Evolutionary conservation across 2,888 invertebrate species (phyloP).

Genomic region (Andrena praecox): DNA sequence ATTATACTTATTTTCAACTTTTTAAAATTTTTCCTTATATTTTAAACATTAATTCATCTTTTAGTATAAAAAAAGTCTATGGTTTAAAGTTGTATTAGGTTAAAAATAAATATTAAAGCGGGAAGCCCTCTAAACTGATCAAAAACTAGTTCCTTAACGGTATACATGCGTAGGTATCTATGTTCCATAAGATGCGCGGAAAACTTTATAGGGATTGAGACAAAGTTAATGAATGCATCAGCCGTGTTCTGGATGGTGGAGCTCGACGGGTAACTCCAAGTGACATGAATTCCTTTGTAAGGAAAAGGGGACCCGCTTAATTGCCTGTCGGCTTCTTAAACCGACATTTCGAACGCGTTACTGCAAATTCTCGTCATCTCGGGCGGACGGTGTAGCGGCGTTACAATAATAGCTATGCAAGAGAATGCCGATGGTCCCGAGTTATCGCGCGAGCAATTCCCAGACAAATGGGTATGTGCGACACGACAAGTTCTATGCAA

Average conservation of each 20-base stretch:
- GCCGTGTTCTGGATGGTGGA: slow-evolving; percentile 17
- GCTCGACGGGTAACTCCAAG: not conserved
- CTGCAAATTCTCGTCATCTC: not conserved
- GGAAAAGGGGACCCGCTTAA: not conserved
- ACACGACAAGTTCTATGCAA: not conserved
- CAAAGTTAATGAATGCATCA: slow-evolving; percentile 24
- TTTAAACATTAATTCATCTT: too few relatives aligned
- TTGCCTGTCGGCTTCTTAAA: not conserved
- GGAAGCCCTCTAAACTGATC: too few relatives aligned
- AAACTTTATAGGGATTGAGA: slow-evolving; percentile 33
- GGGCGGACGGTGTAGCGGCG: not conserved
- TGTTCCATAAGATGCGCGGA: slow-evolving; percentile 30
- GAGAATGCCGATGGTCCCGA: not conserved
- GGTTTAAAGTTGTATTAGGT: too few relatives aligned
- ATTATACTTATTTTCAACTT: too few relatives aligned
- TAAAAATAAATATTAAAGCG: too few relatives aligned
- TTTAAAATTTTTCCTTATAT: too few relatives aligned
- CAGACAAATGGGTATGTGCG: not conserved
- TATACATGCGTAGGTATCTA: not conserved
- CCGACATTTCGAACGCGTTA: too few relatives aligned
- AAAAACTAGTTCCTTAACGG: too few relatives aligned
- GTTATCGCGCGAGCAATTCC: not conserved
- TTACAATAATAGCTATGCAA: not conserved
- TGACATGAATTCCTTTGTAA: not conserved
- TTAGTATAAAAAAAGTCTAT: too few relatives aligned